These are phyloP conservation scores for Amblyteles armatorius DNA, from an alignment of 2,888 invertebrate genomes.

Conservation along the genomic window DNA sequence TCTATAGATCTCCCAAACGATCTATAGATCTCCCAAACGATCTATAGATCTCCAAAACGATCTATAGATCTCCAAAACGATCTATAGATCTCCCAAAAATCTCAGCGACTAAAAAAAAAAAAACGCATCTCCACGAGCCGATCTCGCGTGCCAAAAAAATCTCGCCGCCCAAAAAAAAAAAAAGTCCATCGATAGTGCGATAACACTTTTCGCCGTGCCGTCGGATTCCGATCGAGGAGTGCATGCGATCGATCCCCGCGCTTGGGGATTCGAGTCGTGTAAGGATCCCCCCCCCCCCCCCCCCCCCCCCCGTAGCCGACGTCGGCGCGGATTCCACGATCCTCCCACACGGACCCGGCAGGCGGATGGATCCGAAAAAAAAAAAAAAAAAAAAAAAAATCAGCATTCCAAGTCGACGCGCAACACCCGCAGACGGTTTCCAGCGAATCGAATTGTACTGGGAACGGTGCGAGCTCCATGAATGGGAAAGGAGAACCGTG, in stretches of 20 bases:
- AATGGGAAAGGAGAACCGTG: constrained; percentile 71
- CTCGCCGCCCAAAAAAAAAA: too few species aligned
- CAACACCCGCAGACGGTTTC: constrained; percentile 77
- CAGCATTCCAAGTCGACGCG: constrained; percentile 76
- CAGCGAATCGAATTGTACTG: constrained; percentile 81
- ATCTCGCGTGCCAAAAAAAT: too few species aligned
- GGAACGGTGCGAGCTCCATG: constrained; percentile 76
- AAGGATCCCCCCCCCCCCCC: constrained; percentile 66
- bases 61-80: too few species aligned
- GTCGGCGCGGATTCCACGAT: background rate
- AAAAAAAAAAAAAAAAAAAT: constrained; percentile 66
- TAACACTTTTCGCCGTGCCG: constrained; percentile 43
- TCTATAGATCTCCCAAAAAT: background rate
- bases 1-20: too few species aligned
- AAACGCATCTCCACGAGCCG: too few species aligned
- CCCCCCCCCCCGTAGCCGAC: too few species aligned
- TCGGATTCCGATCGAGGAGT: constrained; percentile 51
- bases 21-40: too few species aligned
- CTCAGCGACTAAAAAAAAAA: too few species aligned
- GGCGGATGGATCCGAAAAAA: constrained; percentile 35
- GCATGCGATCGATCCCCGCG: constrained; percentile 56
- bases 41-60: too few species aligned
- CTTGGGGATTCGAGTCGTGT: constrained; percentile 68
- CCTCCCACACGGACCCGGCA: background rate
- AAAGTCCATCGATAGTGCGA: too few species aligned